Base-by-base conservation (phyloP, 2,797 vertebrate genomes). In the Pangasius sanitwongsei region DNA sequence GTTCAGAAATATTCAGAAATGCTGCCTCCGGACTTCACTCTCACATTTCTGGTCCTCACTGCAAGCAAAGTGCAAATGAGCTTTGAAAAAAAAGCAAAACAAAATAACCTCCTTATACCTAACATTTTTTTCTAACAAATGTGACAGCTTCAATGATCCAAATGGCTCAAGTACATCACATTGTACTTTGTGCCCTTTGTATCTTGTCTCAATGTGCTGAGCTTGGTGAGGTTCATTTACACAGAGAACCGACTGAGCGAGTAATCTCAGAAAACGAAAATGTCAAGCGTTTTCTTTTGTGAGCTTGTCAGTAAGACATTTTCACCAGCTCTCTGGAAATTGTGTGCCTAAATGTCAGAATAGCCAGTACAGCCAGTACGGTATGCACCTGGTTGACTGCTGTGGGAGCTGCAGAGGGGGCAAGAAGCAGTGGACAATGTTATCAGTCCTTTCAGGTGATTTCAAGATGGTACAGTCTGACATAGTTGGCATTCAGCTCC, bases 271-370 rank as follows among this genome's bases (percentile, higher is more conserved):
- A 77, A 89, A 59, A 57, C 48, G 59, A 89, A 91, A 91, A 93
- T 86, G 89, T 65, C 81, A 87, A 87, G 86, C 70, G 67, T 88
- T 88, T 77, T 86, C 55, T 81, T 85, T 88, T 92, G 70, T 87
- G 85, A 75, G 48, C 57, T 57, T 86, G 90, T 87, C 75, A 90
- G 78, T 85, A 85, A 88, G 59, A 88, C 78, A 85, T 91, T 90
- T 91, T 85, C 70, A 86, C 57, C 37, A 31, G 72, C 70, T 55
- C 65, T 85, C 67, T 84, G 57, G 86, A 86, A 89, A 91, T 89
- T 89, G 89, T 90, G 69, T 86, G 90, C n/a, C 77, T 86, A 91
- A 92, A 92, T 92, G 92, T 92, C 91, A 92, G 57, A 67, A 69
- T 84, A 81, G 55, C 88, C 84, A 81, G 48, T 74, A 85, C 57